These are phyloP conservation scores for Emydocephalus ijimae DNA, from an alignment of 2,113 vertebrate genomes.

Conservation along the genomic window DNA sequence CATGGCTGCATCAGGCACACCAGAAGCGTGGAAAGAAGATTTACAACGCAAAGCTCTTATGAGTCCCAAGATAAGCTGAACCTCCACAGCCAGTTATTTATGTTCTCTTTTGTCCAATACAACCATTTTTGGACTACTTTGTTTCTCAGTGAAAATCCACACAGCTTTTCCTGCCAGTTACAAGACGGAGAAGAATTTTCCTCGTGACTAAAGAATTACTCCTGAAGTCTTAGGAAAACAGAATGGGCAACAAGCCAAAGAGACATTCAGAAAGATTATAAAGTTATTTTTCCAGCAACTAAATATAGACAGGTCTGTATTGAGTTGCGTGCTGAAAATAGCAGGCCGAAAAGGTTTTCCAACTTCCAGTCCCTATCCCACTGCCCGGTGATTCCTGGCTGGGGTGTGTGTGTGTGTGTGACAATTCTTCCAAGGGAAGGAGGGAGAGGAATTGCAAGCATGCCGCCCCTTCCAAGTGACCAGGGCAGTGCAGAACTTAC, in stretches of 20 bases:
- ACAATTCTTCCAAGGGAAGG: not conserved
- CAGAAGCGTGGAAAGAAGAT: not conserved
- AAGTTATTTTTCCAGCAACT: not conserved
- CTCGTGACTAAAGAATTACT: not conserved
- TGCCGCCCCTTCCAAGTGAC: no score
- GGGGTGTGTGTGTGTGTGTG: no score
- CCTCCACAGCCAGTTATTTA: not conserved
- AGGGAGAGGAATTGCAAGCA: not conserved
- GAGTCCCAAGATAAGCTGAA: not conserved
- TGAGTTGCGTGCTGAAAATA: constrained; percentile 11
- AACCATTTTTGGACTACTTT: not conserved
- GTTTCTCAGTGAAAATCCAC: not conserved
- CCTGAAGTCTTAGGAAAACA: not conserved
- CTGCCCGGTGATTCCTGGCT: not conserved
- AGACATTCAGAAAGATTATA: not conserved
- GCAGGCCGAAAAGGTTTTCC: not conserved
- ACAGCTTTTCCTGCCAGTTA: not conserved
- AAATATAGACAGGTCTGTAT: not conserved
- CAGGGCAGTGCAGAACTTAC: no score
- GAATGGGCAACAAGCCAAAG: not conserved
- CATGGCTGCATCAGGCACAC: not conserved
- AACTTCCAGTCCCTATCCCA: rapidly evolving
- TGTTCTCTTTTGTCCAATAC: not conserved
- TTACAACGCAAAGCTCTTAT: not conserved
- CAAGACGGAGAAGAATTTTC: not conserved